A percentile compares a stretch with the other conserved stretches of the same genome.
Conservation (phyloP, 2,888 invertebrate genomes). For the Chloromyia formosa region DNA sequence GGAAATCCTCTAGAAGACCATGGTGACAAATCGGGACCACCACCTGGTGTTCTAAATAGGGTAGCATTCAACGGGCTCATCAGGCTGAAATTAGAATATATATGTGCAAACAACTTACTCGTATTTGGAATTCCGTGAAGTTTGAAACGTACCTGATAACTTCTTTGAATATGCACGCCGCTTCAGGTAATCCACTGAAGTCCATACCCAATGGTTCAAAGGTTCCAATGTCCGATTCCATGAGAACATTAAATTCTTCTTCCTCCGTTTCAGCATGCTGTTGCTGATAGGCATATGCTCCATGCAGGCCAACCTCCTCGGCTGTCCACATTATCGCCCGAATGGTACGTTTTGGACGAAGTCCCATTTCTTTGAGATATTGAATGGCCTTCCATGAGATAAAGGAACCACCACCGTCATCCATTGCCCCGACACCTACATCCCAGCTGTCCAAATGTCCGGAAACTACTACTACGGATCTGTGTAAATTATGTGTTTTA, state of each 20-base stretch:
- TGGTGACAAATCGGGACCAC: conserved; percentile 75
- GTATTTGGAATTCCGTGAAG: no score
- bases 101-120: neutral
- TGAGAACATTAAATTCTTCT: conserved; percentile 75
- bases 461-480: conserved; percentile 74
- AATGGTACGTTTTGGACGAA: conserved; percentile 76
- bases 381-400: conserved; percentile 80
- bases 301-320: conserved; percentile 78
- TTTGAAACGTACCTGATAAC: conserved; percentile 67
- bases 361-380: conserved; percentile 71
- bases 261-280: conserved; percentile 58
- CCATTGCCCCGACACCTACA: conserved; percentile 88
- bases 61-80: conserved; percentile 76
- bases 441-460: conserved; percentile 91
- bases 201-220: conserved; percentile 73
- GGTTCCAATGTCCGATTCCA: conserved; percentile 86
- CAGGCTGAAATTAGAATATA: conserved; percentile 62
- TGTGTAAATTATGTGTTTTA: conserved; percentile 51
- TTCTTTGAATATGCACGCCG: conserved; percentile 74
- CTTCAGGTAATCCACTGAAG: conserved; percentile 70
- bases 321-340: conserved; percentile 82
- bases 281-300: conserved; percentile 72
- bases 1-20: conserved; percentile 75
- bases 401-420: conserved; percentile 83
- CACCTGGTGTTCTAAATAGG: conserved; percentile 65